Evolutionary conservation across 2,888 invertebrate species (phyloP).

Genomic region (Bimastos eiseni): DNA sequence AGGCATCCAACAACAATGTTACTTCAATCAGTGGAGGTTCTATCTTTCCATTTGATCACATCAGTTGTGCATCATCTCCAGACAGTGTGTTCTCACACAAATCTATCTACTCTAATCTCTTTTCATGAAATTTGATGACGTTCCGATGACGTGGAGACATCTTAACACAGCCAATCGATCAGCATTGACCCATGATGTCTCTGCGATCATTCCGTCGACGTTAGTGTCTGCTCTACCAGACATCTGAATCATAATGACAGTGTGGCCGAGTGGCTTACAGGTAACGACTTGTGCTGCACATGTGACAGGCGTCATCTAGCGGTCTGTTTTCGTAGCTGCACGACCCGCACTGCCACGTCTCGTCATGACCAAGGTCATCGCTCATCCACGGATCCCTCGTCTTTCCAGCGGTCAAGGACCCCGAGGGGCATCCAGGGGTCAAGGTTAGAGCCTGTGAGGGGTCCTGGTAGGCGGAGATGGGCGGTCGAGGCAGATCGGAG

Average conservation of each 20-base stretch:
- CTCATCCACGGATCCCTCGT: constrained; percentile 17
- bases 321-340: constrained; percentile 9
- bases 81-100: no score
- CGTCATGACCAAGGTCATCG: background rate
- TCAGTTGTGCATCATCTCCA: no score
- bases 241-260: background rate
- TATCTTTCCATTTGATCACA: no score
- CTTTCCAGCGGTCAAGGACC: background rate
- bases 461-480: background rate
- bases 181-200: background rate
- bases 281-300: background rate
- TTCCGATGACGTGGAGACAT: background rate
- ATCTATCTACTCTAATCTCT: no score
- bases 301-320: background rate
- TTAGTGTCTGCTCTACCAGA: background rate
- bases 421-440: background rate
- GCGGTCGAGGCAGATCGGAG: background rate
- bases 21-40: no score
- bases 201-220: background rate
- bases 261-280: constrained; percentile 9
- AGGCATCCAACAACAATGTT: no score
- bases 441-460: background rate
- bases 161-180: background rate
- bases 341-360: constrained; percentile 16
- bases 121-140: no score